These are phyloP conservation scores for Reinhardtius hippoglossoides DNA, from an alignment of 2,113 vertebrate species.

Conservation along the genomic window DNA sequence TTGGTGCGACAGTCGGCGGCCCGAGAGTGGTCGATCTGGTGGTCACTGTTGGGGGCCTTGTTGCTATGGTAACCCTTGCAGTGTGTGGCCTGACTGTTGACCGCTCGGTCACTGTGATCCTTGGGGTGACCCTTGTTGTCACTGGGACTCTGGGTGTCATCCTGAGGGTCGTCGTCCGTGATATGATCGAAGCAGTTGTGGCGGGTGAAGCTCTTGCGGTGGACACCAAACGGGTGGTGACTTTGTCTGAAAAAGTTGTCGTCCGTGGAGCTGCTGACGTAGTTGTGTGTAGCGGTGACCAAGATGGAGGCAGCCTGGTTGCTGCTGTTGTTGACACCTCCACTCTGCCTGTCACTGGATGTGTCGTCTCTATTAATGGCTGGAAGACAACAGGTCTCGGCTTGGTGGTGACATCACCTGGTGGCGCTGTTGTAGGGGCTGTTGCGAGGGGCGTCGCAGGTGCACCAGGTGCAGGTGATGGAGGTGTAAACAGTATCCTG, in stretches of 20 bases:
- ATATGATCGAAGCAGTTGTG: conserved; percentile 22
- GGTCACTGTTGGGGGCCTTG: conserved; percentile 53
- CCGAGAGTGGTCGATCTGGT: conserved; percentile 44
- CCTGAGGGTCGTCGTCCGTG: conserved; percentile 34
- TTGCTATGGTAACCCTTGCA: conserved; percentile 62
- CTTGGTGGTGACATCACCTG: conserved; percentile 44
- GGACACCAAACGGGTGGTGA: conserved; percentile 66
- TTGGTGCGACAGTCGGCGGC: conserved; percentile 7
- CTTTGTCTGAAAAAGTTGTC: conserved; percentile 55
- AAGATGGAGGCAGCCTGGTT: not conserved
- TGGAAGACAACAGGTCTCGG: conserved; percentile 39
- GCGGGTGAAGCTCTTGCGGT: conserved; percentile 33
- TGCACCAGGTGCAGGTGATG: conserved; percentile 15
- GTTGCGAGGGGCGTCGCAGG: conserved; percentile 49
- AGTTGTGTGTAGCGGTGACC: conserved; percentile 35
- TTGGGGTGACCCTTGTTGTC: conserved; percentile 58
- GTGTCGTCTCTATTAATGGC: conserved; percentile 53
- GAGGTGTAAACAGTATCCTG: conserved; percentile 31
- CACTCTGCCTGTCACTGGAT: conserved; percentile 51
- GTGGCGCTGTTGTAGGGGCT: conserved; percentile 28
- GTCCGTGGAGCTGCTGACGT: conserved; percentile 34
- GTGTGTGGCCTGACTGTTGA: conserved; percentile 51
- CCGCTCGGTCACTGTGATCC: conserved; percentile 42
- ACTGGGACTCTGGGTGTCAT: conserved; percentile 61
- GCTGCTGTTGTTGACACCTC: conserved; percentile 43